phyloP scores from a whole-genome alignment of 2,888 invertebrate species.

The Arrhopalites spinosus region DNA sequence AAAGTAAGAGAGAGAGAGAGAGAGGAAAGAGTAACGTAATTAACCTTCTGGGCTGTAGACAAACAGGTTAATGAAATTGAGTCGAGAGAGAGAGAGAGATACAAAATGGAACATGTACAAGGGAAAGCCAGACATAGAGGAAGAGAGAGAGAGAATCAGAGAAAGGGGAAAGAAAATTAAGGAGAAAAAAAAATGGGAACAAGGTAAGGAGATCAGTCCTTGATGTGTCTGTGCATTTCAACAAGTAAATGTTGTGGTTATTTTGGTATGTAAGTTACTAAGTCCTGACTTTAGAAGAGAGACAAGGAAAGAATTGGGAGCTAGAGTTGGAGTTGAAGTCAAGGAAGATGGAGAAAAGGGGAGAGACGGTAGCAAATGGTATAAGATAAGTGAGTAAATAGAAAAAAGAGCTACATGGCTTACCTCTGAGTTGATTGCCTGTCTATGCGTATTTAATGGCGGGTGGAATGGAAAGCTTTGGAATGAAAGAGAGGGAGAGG shows the following conservation, averaged over 20 bases:
- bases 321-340: too few relatives aligned
- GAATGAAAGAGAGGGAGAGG: background rate
- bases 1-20: background rate
- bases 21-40: background rate
- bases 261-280: too few relatives aligned
- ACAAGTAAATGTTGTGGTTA: too few relatives aligned
- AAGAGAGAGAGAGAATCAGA: background rate
- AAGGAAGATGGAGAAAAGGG: background rate
- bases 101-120: background rate
- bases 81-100: background rate
- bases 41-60: background rate
- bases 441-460: too few relatives aligned
- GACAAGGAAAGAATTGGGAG: too few relatives aligned
- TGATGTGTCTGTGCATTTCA: constrained; percentile 16
- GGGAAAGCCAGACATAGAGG: background rate
- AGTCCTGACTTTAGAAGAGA: too few relatives aligned
- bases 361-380: too few relatives aligned
- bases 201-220: constrained; percentile 22
- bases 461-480: too few relatives aligned
- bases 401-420: too few relatives aligned
- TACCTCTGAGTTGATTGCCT: too few relatives aligned
- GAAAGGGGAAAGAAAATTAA: background rate
- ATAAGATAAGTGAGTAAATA: too few relatives aligned
- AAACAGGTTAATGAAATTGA: constrained; percentile 1
- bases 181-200: background rate